These are phyloP conservation scores for Anorthoa munda DNA, from an alignment of 2,888 invertebrate species.

Conservation along the genomic window DNA sequence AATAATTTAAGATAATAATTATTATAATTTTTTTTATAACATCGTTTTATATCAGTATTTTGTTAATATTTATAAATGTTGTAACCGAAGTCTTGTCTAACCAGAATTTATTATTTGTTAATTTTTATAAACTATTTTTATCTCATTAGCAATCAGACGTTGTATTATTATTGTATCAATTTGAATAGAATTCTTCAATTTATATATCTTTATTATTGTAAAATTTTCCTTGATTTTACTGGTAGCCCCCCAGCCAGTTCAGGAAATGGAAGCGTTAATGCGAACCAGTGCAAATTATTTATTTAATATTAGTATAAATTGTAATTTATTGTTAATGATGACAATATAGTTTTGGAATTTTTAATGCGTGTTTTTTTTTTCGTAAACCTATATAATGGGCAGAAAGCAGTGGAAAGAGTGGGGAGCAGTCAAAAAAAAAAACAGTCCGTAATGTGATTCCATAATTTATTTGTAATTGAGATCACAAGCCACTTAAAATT, in stretches of 20 bases:
- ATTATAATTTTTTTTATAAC: slow-evolving; percentile 64
- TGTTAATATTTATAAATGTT: slow-evolving; percentile 71
- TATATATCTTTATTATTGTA: slow-evolving; percentile 27
- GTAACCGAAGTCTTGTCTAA: slow-evolving; percentile 66
- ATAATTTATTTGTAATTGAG: slow-evolving; percentile 86
- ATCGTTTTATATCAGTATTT: slow-evolving; percentile 69
- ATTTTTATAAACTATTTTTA: slow-evolving; percentile 63
- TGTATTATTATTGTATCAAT: slow-evolving; percentile 41
- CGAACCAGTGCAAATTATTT: slow-evolving; percentile 77
- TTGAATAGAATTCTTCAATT: slow-evolving; percentile 33
- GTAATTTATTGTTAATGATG: slow-evolving; percentile 86
- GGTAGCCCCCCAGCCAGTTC: slow-evolving; percentile 35
- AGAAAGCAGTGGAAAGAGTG: background rate
- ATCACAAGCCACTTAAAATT: slow-evolving; percentile 87
- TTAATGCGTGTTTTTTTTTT: slow-evolving; percentile 52
- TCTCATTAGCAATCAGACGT: slow-evolving; percentile 58
- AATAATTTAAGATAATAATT: slow-evolving; percentile 59
- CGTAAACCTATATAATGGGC: background rate
- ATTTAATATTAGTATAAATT: slow-evolving; percentile 77
- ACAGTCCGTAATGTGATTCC: slow-evolving; percentile 71
- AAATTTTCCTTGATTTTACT: slow-evolving; percentile 40
- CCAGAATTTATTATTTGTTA: slow-evolving; percentile 71
- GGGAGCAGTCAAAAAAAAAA: slow-evolving; percentile 13
- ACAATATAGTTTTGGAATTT: slow-evolving; percentile 84
- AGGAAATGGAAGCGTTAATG: slow-evolving; percentile 52